Conservation (phyloP, 1,140 invertebrate genomes). For the Popillia japonica region DNA sequence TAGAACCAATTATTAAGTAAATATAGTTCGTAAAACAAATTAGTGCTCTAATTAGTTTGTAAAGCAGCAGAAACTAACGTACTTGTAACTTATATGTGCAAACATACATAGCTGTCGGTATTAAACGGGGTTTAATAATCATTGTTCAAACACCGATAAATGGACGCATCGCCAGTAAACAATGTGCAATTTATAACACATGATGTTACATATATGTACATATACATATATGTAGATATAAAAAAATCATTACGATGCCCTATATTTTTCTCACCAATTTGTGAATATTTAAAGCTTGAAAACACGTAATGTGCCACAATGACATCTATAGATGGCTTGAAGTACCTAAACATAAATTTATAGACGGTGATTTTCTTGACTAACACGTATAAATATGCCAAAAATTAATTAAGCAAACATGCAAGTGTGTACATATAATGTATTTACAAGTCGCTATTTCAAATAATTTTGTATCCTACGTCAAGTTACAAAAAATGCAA, state of each 20-base stretch:
- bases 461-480: too few species aligned
- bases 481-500: too few species aligned
- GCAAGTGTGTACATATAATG: too few species aligned
- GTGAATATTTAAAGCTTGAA: too few species aligned
- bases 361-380: too few species aligned
- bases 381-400: too few species aligned
- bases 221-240: background rate
- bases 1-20: background rate
- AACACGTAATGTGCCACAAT: too few species aligned
- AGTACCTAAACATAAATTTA: too few species aligned
- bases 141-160: conserved; percentile 36
- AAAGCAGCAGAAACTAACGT: conserved; percentile 4
- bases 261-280: too few species aligned
- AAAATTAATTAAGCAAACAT: too few species aligned
- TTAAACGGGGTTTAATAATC: conserved; percentile 33
- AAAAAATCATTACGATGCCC: background rate
- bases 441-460: too few species aligned
- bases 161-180: background rate
- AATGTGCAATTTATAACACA: conserved; percentile 11
- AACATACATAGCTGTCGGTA: conserved; percentile 13
- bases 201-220: background rate
- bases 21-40: background rate
- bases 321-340: too few species aligned
- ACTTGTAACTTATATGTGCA: conserved; percentile 17
- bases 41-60: conserved; percentile 32